Evolutionary conservation across 1,140 invertebrate genomes (phyloP), one percentile per base, ranked within the genome.

Genomic region (Druon quercuslanigerum): DNA sequence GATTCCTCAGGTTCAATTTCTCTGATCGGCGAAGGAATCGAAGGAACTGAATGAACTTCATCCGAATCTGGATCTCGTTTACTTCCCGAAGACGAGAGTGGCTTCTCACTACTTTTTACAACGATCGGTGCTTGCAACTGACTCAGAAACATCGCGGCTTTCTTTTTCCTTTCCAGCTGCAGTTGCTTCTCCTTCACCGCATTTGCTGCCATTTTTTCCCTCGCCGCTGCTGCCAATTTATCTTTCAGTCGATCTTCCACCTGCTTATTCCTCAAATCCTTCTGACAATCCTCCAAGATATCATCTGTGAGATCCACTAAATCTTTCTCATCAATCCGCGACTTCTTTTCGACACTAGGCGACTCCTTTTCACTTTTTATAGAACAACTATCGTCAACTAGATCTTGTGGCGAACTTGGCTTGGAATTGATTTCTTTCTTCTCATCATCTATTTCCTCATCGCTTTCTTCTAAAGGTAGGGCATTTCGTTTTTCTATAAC

Each of bases 391-490:
- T 81, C 50, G 14, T 70, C 57, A 51, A 70, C 51, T 73, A n/a
- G 13, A 16, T 79, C 76, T n/a, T 80, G 74, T 13, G 86, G 87
- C 7, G 85, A 89, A 70, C 79, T 86, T 0, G 84, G 75, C 16
- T 90, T 89, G 17, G 85, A 86, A 20, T 77, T 77, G 5, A 72
- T 77, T 0, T 89, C 87, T 19, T 88, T 89, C 17, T 87, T 90
- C 4, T 92, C 92, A 0, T 91, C 89, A 11, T 93, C 92, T 8
- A 93, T 92, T 51, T 95, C 94, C 2, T 95, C 95, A 76, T 95
- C 95, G 16, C 94, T 95, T 83, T 96, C 95, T 84, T 96, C 95
- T n/a, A 93, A 76, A 0, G 94, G 95, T 19, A 96, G 83, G 1
- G 94, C 94, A 52, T 87, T 92, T 12, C 94, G 93, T 84, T 95